phyloP scores from a whole-genome alignment of 2,797 vertebrate species.

The Chloroceryle inda region DNA sequence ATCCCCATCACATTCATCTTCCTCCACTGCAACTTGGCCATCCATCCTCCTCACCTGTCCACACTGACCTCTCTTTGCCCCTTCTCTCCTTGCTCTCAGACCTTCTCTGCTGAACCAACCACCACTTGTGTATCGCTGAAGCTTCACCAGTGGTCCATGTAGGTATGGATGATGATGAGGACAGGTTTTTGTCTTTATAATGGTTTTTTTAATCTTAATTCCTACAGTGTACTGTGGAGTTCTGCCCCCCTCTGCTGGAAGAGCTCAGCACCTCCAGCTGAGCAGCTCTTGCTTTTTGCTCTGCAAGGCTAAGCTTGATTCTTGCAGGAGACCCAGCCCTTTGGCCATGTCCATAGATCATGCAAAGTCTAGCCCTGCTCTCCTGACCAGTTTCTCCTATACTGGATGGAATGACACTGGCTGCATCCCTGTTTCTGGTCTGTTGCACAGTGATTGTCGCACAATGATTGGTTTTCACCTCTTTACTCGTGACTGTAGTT shows the following conservation, averaged over 20 bases:
- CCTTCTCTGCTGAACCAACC: background rate
- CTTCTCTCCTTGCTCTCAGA: background rate
- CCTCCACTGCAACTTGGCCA: rapidly evolving
- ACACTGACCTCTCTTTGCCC: rapidly evolving
- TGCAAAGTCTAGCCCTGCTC: background rate
- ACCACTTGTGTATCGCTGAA: background rate
- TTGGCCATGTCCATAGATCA: background rate
- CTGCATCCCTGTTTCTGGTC: background rate
- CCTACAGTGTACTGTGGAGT: conserved; percentile 2
- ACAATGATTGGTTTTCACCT: background rate
- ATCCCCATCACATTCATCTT: background rate
- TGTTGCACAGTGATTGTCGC: background rate
- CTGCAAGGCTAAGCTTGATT: background rate
- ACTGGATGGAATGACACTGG: background rate
- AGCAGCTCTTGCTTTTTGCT: background rate
- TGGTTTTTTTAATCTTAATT: background rate
- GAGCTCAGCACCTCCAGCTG: conserved; percentile 39
- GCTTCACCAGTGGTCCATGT: rapidly evolving
- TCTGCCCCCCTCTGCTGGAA: conserved; percentile 72
- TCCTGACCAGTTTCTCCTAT: background rate
- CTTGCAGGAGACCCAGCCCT: background rate
- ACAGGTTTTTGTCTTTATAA: background rate
- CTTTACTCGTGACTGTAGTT: background rate
- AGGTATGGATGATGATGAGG: background rate
- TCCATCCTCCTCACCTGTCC: background rate